These are phyloP conservation scores for Ctenosaura bakeri DNA, from an alignment of 2,797 vertebrate genomes.

Conservation along the genomic window DNA sequence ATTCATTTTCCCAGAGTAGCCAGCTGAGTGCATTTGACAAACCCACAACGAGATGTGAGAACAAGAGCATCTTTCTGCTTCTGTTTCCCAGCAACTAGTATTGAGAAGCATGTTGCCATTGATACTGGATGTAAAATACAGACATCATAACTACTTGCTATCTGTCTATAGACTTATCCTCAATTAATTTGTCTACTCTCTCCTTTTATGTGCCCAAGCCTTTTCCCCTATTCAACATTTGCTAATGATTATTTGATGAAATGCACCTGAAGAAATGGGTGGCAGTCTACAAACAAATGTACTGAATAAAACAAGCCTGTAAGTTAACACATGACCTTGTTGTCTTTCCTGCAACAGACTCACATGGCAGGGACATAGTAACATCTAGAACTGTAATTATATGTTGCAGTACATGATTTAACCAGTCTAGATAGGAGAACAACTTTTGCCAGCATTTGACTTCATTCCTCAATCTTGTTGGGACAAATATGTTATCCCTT, in stretches of 20 bases:
- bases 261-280: too few species aligned
- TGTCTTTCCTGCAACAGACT: too few species aligned
- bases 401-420: not conserved
- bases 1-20: not conserved
- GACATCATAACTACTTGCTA: not conserved
- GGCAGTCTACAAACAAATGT: too few species aligned
- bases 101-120: not conserved
- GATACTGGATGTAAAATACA: not conserved
- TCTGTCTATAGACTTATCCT: not conserved
- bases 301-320: too few species aligned
- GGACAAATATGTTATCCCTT: not conserved
- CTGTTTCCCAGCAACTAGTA: not conserved
- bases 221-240: not conserved
- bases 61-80: not conserved
- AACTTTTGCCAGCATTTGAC: not conserved
- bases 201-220: not conserved
- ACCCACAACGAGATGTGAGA: not conserved
- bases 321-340: too few species aligned
- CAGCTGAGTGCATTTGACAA: not conserved
- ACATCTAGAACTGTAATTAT: not conserved
- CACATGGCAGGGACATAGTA: too few species aligned
- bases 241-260: not conserved
- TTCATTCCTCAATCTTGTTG: not conserved
- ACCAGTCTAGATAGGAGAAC: not conserved
- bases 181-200: not conserved